Conservation (phyloP, 2,797 vertebrate species). For the Gephyroberyx darwinii region DNA sequence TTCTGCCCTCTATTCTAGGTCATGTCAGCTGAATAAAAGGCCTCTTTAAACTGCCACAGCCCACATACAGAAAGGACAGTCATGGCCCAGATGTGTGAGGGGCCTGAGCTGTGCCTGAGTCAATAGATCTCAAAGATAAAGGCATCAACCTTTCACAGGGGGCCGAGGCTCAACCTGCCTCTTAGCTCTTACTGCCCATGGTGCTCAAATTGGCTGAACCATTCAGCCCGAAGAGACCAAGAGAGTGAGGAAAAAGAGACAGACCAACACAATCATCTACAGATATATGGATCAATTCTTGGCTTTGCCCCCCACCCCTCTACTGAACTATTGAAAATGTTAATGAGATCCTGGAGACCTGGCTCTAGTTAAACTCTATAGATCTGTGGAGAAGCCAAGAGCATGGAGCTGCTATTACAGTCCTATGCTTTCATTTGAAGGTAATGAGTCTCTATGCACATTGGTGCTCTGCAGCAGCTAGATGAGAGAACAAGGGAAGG, state of each 20-base stretch:
- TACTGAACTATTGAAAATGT: background rate
- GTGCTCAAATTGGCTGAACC: constrained; percentile 56
- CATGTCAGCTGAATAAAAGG: constrained; percentile 67
- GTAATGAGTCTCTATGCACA: constrained; percentile 45
- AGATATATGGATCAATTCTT: constrained; percentile 27
- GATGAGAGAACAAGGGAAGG: constrained; percentile 26
- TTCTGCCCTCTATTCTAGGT: constrained; percentile 58
- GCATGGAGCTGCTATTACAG: constrained; percentile 35
- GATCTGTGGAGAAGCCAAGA: constrained; percentile 60
- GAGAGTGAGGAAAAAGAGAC: constrained; percentile 23
- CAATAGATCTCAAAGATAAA: constrained; percentile 75
- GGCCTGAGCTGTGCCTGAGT: constrained; percentile 55
- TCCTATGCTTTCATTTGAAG: constrained; percentile 45
- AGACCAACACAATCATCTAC: constrained; percentile 33
- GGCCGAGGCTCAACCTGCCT: constrained; percentile 48
- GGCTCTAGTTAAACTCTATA: constrained; percentile 34
- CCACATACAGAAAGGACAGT: constrained; percentile 64
- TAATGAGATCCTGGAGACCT: constrained; percentile 13
- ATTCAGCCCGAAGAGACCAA: constrained; percentile 44
- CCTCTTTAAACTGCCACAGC: constrained; percentile 52
- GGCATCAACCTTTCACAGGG: constrained; percentile 65
- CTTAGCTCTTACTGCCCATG: constrained; percentile 52
- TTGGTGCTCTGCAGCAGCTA: constrained; percentile 32
- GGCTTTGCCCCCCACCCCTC: constrained; percentile 6
- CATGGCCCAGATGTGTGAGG: constrained; percentile 62